Conservation (phyloP, 2,888 invertebrate species). For the Pyrocoelia pectoralis region DNA sequence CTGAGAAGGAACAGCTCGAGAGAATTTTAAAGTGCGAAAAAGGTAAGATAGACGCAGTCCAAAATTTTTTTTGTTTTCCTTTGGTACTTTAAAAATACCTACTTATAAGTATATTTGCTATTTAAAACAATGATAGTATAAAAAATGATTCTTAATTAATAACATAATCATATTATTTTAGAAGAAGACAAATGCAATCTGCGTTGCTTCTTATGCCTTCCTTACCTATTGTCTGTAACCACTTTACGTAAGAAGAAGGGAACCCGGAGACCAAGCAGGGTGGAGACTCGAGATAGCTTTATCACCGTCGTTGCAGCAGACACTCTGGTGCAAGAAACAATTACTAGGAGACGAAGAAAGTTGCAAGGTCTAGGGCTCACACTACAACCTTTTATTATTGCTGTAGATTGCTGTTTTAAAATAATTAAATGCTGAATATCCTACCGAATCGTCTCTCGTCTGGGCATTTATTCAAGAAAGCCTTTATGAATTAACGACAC, state of each 20-base stretch:
- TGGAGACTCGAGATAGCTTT: background rate
- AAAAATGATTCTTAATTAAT: background rate
- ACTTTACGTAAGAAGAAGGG: background rate
- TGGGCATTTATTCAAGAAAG: no score
- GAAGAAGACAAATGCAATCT: background rate
- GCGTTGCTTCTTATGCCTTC: background rate
- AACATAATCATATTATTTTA: background rate
- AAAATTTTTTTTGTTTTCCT: no score
- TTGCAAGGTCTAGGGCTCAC: background rate
- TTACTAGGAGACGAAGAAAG: conserved; percentile 7
- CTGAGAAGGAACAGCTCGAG: conserved; percentile 8
- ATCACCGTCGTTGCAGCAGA: conserved; percentile 2
- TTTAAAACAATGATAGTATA: no score
- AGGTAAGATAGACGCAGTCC: conserved; percentile 1
- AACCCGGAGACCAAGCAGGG: background rate
- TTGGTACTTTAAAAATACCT: no score
- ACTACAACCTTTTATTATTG: background rate
- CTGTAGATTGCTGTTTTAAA: no score
- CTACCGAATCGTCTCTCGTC: no score
- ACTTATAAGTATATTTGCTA: no score
- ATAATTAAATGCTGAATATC: no score
- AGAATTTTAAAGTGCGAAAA: background rate
- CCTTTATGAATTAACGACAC: no score
- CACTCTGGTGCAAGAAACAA: background rate
- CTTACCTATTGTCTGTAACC: background rate